Conservation (phyloP, 1,140 invertebrate genomes). For the Pentalonia nigronervosa region DNA sequence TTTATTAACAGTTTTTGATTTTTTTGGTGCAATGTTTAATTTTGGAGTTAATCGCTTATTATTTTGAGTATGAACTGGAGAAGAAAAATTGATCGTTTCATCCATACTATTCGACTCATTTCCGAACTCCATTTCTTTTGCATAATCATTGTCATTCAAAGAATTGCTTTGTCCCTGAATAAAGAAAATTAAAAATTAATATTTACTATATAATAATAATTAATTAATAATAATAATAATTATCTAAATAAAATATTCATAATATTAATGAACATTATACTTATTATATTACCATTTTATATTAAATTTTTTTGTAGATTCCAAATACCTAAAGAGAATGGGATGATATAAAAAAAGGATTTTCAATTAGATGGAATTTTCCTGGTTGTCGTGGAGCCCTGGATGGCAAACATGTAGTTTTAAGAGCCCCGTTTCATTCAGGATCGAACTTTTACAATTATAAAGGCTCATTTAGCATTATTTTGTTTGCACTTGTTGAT, state of each 20-base stretch:
- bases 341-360: slow-evolving; percentile 61
- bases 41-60: background rate
- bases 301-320: slow-evolving; percentile 60
- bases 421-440: slow-evolving; percentile 61
- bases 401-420: slow-evolving; percentile 61
- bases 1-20: slow-evolving; percentile 21
- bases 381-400: slow-evolving; percentile 64
- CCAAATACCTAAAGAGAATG: slow-evolving; percentile 60
- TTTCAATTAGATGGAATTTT: slow-evolving; percentile 64
- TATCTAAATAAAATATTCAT: too few relatives aligned
- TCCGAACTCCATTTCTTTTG: background rate
- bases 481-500: slow-evolving; percentile 60
- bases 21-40: slow-evolving; percentile 28
- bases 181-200: slow-evolving; percentile 12
- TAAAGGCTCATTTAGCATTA: slow-evolving; percentile 64
- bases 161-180: background rate
- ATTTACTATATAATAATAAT: too few relatives aligned
- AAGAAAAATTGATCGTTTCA: slow-evolving; percentile 1
- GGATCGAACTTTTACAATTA: slow-evolving; percentile 65
- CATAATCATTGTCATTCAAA: background rate
- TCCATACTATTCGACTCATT: slow-evolving; percentile 5
- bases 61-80: background rate
- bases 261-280: too few relatives aligned
- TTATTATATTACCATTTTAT: too few relatives aligned
- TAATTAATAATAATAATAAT: too few relatives aligned